phyloP scores from a whole-genome alignment of 2,888 invertebrate species.

The Lomographa bimaculata region DNA sequence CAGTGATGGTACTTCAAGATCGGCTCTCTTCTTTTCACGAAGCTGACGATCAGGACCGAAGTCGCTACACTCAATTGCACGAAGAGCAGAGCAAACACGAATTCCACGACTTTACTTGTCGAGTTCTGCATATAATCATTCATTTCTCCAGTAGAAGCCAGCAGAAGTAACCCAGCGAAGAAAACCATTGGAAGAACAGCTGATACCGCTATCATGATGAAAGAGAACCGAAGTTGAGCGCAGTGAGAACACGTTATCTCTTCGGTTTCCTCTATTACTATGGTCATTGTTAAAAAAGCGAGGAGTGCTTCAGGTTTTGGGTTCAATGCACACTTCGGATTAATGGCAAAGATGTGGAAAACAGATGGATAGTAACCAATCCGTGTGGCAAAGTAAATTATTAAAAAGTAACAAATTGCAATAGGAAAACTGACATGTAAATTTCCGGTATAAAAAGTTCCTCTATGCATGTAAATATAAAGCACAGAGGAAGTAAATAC shows the following conservation, averaged over 20 bases:
- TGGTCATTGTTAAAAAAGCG: constrained; percentile 37
- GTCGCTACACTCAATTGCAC: constrained; percentile 61
- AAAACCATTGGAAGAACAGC: constrained; percentile 59
- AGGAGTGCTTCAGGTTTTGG: constrained; percentile 5
- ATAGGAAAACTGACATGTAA: no score
- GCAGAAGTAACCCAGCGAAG: constrained; percentile 51
- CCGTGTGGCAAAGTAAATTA: no score
- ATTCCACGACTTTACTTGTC: constrained; percentile 49
- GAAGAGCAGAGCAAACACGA: constrained; percentile 55
- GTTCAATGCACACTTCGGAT: constrained; percentile 12
- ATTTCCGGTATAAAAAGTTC: no score
- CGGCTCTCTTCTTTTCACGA: constrained; percentile 46
- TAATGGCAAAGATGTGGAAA: no score
- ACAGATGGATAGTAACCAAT: no score
- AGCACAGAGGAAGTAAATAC: no score
- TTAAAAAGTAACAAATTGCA: no score
- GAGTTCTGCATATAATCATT: constrained; percentile 34
- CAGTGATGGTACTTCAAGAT: constrained; percentile 52
- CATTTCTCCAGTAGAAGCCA: constrained; percentile 40
- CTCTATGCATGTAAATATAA: no score
- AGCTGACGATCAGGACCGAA: constrained; percentile 50
- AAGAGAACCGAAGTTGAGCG: constrained; percentile 47
- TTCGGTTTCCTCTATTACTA: constrained; percentile 50
- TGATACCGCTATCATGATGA: constrained; percentile 54
- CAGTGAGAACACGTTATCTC: constrained; percentile 55